Conservation (phyloP, 2,113 vertebrate genomes). For the Emydura subglobosa region DNA sequence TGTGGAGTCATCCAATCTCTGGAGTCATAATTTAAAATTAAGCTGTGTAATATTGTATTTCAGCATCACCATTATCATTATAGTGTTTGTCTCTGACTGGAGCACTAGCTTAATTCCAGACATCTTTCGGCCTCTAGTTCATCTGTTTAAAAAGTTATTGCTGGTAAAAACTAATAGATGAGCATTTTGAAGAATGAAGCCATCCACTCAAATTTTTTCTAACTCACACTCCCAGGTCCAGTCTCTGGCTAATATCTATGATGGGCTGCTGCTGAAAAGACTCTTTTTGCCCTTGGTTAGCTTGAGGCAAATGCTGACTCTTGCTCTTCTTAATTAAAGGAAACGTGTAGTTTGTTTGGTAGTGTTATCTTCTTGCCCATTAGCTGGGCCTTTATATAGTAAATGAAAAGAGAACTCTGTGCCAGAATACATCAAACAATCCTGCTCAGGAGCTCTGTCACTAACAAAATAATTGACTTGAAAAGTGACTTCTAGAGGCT, state of each 20-base stretch:
- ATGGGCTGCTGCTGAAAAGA: neutral
- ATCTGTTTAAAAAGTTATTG: neutral
- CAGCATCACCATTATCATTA: neutral
- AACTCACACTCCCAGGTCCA: accelerated
- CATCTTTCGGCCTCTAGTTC: neutral
- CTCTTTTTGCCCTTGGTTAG: neutral
- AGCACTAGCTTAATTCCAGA: neutral
- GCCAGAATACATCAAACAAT: slow-evolving; percentile 25
- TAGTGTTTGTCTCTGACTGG: neutral
- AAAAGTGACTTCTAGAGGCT: slow-evolving; percentile 22
- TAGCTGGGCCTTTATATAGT: neutral
- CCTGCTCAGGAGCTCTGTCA: slow-evolving; percentile 22
- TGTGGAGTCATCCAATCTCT: neutral
- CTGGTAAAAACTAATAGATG: neutral
- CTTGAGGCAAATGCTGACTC: neutral
- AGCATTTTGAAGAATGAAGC: neutral
- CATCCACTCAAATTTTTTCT: neutral
- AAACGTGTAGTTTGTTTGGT: neutral
- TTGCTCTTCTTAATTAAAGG: slow-evolving; percentile 1
- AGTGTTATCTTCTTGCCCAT: slow-evolving; percentile 22
- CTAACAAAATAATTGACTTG: slow-evolving; percentile 7
- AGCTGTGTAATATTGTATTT: neutral
- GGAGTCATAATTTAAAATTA: neutral
- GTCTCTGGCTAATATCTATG: neutral
- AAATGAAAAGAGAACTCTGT: slow-evolving; percentile 16